A percentile compares a stretch with the other conserved stretches of the same genome.
Conservation (phyloP, 1,140 invertebrate genomes). For the Magallana ariakensis region DNA sequence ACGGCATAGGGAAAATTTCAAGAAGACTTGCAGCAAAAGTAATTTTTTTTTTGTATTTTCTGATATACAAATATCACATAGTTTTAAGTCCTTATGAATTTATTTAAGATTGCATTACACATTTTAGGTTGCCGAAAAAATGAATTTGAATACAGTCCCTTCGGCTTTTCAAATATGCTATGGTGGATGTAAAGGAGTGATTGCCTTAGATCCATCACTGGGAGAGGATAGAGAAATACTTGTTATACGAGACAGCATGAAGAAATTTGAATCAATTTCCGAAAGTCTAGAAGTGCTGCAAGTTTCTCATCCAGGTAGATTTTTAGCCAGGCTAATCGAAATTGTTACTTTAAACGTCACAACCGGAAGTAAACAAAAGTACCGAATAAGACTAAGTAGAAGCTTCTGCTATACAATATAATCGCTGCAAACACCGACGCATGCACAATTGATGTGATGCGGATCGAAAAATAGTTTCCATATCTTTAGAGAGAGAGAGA, state of each 20-base stretch:
- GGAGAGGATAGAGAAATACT: background rate
- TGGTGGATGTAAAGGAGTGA: slow-evolving; percentile 46
- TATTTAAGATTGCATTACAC: background rate
- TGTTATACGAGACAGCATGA: slow-evolving; percentile 45
- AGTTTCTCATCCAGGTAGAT: slow-evolving; percentile 37
- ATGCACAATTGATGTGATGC: too few relatives aligned
- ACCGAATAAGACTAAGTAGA: too few relatives aligned
- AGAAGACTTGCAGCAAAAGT: slow-evolving; percentile 4
- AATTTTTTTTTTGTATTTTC: background rate
- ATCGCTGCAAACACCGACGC: too few relatives aligned
- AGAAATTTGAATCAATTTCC: slow-evolving; percentile 31
- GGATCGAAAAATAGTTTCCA: too few relatives aligned
- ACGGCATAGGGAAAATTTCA: slow-evolving; percentile 47
- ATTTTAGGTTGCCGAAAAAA: slow-evolving; percentile 8
- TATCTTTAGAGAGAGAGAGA: too few relatives aligned
- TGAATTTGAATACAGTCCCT: background rate
- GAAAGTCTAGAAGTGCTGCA: slow-evolving; percentile 38
- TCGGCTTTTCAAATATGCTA: slow-evolving; percentile 52
- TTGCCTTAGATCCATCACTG: slow-evolving; percentile 37
- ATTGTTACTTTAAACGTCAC: too few relatives aligned
- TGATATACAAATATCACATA: background rate
- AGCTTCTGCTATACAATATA: too few relatives aligned
- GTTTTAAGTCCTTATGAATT: background rate
- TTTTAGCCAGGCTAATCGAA: too few relatives aligned
- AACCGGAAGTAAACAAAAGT: too few relatives aligned